Base-by-base conservation (phyloP, 2,888 invertebrate genomes). In the Synergus japonicus region DNA sequence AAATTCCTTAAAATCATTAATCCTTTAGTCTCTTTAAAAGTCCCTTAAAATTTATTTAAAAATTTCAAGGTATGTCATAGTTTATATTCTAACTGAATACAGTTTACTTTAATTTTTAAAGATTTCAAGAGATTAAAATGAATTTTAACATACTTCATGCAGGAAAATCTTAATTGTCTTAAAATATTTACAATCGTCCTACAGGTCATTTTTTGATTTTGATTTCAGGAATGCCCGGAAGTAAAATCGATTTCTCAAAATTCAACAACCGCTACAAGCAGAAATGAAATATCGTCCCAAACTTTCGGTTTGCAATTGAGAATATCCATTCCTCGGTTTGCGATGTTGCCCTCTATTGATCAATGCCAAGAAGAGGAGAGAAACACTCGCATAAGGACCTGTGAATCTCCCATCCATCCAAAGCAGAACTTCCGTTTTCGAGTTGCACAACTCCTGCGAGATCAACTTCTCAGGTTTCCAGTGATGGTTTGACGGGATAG, bases 401-500 rank as follows among this genome's bases (percentile, higher is more conserved):
- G 49, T 22, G 73, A 29, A 73, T 73, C 37, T 54, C 49, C 49
- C 37, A 73, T 73, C 49, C 15, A 73, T 73, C 49, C 29, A 9
- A 8, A 10, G 49, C 73, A 73, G 73, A 73, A 73, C 49, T 73
- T 73, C 73, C 73, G 29, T 46, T 73, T 69, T 73, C 37, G 29
- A 73, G 73, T 73, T 73, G 4, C 29, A 54, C 29, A 54, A 73
- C 73, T 73, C 73, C n/a, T 49, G 37, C 73, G 49, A 73, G 73
- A 73, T 73, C 73, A 73, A 73, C 54, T 54, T 73, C 73, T 73
- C 73, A 15, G 49, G 49, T 73, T 49, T 54, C 49, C 49, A 73
- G 73, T 73, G 54, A 73, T 73, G 73, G 73, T 54, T 73, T 73
- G 73, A 73, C 73, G 73, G 49, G 73, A 29, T 54, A 13, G 49